Evolutionary conservation across 2,113 vertebrate species (phyloP), one percentile per base, ranked within the genome.

Genomic region (zebrafish (Danio rerio)): DNA sequence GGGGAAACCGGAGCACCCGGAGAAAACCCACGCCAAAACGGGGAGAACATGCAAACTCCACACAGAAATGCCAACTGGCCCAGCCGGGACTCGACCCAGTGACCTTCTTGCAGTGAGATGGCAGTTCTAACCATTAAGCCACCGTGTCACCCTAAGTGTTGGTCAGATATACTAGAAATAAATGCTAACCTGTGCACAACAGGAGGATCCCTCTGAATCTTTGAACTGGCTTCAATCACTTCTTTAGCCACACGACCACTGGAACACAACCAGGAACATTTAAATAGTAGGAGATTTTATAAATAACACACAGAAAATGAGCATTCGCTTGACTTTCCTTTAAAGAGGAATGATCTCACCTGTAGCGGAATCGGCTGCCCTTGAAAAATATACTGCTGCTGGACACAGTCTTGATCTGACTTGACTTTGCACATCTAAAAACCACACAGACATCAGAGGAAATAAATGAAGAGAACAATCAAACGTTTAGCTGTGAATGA

Each of bases 331-430:
- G 31, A 31, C 31, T 31, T 31, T 31, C 31, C 31, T 31, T 31
- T 31, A 3, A 31, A 31, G 31, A 31, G 1, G 52, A 31, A 49
- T 20, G 2, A 2, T 91, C 94, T 20, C 82, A 99, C 98, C 96
- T 98, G 83, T 97, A 99, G 91, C 97, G 94, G 94, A 98, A 99
- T 93, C 97, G 94, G 90, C 96, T 99, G 87, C 98, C 97, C 93
- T 99, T 99, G 92, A 99, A 99, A 95, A 99, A 98, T 89, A 99
- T 96, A 93, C 97, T 99, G 91, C 97, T 99, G 93, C 98, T 99
- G 59, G 96, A 97, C 87, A 98, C 95, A 0, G 98, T 99, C 91
- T 98, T 99, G 89, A 99, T 98, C 93, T 99, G 97, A 91, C 98
- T 99, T 31, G 98, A 99, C 90, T 99, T 99, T 86, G 96, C 96